Base-by-base conservation (phyloP, 2,888 invertebrate genomes). In the Thera britannica region DNA sequence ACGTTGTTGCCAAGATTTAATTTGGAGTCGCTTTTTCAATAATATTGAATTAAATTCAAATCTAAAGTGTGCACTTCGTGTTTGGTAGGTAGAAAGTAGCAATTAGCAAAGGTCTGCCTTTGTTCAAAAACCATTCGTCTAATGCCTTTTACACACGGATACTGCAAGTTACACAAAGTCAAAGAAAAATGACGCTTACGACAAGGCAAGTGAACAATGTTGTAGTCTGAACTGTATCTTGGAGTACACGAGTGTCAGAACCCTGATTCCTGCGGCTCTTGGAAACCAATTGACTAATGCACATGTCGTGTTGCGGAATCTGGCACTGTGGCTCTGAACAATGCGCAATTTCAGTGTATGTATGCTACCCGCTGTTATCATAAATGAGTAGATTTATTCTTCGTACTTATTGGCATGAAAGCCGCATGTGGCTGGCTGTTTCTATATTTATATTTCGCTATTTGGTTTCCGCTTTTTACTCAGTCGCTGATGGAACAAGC, bases 281-380 rank as follows among this genome's bases (percentile, higher is more conserved):
- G 54, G 38, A 60, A 48, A 54, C 61, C 60, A 66, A 67, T 71
- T 68, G 68, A 62, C 72, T 72, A 72, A 72, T 72, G 72, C 72
- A 65, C 63, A 58, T 71, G 51, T 67, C 70, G 65, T 72, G 72
- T 70, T 58, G 35, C 11, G 62, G 66, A 51, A 41, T 65, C 65
- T 57, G 38, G 41, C 49, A 51, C 58, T 36, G 61, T 56, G 59
- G 56, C 23, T 23, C 23, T 23, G 23, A 23, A 23, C 23, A 23
- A 23, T 23, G 23, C 23, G 23, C 23, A 23, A 65, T 49, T 48
- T 56, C 63, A 64, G 35, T 56, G 46, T 57, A 52, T 41, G n/a
- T 5, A 7, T 46, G 12, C 38, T 41, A 34, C 23, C 38, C 23
- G 9, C n/a, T 34, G 34, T 34, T 60, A 48, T 34, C 58, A 46